phyloP scores from a whole-genome alignment of 2,888 invertebrate species.

The Ganaspis brasiliensis region DNA sequence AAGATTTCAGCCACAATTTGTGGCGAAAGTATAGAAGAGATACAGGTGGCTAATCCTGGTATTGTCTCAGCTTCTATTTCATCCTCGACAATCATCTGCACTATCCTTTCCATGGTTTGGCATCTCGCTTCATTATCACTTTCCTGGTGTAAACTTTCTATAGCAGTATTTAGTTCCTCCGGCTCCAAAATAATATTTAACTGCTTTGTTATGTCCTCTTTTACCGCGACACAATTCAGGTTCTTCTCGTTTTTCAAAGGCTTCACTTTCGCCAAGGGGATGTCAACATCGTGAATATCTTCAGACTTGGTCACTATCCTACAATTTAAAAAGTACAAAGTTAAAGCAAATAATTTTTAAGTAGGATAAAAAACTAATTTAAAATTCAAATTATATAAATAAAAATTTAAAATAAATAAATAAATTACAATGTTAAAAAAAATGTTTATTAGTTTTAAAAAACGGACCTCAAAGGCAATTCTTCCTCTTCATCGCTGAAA shows the following conservation, averaged over 20 bases:
- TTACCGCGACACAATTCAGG: constrained; percentile 73
- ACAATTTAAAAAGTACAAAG: constrained; percentile 36
- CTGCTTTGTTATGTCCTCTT: constrained; percentile 73
- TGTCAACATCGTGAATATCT: constrained; percentile 88
- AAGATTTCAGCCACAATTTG: constrained; percentile 82
- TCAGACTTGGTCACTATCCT: constrained; percentile 78
- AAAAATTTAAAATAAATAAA: constrained; percentile 34
- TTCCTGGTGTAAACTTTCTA: constrained; percentile 84
- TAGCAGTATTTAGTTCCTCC: constrained; percentile 83
- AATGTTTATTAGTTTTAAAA: constrained; percentile 8
- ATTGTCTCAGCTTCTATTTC: constrained; percentile 85
- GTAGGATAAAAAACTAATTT: too few relatives aligned
- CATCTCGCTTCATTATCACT: constrained; percentile 84
- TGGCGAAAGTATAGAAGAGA: constrained; percentile 83
- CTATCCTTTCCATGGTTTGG: constrained; percentile 85
- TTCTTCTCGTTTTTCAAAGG: constrained; percentile 82
- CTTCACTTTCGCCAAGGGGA: constrained; percentile 89
- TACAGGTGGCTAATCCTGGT: constrained; percentile 82
- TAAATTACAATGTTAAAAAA: constrained; percentile 11
- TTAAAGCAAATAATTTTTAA: constrained; percentile 15
- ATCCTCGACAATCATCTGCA: constrained; percentile 84
- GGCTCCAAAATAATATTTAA: constrained; percentile 76
- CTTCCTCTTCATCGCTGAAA: constrained; percentile 94
- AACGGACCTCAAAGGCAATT: constrained; percentile 78
- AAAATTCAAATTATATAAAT: too few relatives aligned